A percentile compares a stretch with the other conserved stretches of the same genome.
phyloP scores from a whole-genome alignment of 2,113 vertebrate species.

The Myrmecophaga tridactyla region DNA sequence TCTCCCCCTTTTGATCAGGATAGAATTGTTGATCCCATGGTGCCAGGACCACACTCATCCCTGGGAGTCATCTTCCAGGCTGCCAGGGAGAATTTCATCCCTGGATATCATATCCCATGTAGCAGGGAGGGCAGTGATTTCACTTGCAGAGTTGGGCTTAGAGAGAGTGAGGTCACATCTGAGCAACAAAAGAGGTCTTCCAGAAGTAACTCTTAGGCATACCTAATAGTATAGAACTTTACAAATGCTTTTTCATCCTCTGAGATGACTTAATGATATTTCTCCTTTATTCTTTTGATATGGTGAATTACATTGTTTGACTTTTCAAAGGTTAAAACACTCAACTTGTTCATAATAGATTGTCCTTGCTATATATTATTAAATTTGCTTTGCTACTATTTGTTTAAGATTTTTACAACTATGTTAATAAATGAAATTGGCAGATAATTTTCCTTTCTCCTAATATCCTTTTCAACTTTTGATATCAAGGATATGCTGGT shows the following conservation, averaged over 20 bases:
- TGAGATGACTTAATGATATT: conserved; percentile 17
- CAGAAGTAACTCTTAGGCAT: no score
- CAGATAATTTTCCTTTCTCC: neutral
- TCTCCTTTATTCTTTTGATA: neutral
- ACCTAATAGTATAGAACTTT: neutral
- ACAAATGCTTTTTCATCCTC: neutral
- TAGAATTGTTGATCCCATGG: no score
- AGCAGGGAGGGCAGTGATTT: no score
- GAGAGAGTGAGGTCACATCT: no score
- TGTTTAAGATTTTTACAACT: neutral
- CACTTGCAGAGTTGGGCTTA: no score
- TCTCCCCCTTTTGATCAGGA: no score
- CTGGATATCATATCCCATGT: no score
- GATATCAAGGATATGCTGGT: neutral
- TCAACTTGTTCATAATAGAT: neutral
- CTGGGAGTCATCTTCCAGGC: no score
- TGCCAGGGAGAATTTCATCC: no score
- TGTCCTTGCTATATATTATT: neutral
- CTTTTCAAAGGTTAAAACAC: neutral
- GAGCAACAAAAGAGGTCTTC: no score
- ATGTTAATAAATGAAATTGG: neutral
- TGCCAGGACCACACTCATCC: no score
- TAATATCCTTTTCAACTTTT: neutral
- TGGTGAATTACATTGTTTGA: neutral
- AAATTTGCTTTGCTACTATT: conserved; percentile 30